phyloP scores from a whole-genome alignment of 2,797 vertebrate species.

The Delichon dasypus region DNA sequence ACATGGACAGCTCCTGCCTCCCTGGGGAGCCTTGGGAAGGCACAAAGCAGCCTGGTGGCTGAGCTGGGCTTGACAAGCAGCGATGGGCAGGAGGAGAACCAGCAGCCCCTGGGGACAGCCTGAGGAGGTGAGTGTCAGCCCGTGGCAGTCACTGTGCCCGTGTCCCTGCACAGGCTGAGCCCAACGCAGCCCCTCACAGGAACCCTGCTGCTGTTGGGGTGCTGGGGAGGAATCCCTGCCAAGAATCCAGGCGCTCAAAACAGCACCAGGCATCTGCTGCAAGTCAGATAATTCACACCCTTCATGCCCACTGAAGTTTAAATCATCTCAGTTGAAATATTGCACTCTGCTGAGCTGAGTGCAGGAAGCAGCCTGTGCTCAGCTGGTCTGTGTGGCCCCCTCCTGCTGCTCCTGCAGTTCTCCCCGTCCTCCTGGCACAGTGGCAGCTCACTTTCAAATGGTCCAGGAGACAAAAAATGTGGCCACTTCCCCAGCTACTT shows the following conservation, averaged over 20 bases:
- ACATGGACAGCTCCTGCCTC: not conserved
- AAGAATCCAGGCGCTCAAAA: constrained; percentile 23
- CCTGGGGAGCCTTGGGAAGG: not conserved
- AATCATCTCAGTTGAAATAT: not conserved
- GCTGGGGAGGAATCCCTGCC: not conserved
- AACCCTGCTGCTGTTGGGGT: not conserved
- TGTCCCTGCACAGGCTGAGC: not conserved
- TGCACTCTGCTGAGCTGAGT: constrained; percentile 4
- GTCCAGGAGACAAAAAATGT: not conserved
- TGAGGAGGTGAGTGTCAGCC: not conserved
- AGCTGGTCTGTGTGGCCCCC: not conserved
- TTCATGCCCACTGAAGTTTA: not conserved
- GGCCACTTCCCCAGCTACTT: not conserved
- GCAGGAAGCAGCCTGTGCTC: not conserved
- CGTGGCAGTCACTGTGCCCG: rapidly evolving
- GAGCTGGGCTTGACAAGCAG: not conserved
- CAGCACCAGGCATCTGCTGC: constrained; percentile 32
- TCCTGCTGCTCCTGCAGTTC: not conserved
- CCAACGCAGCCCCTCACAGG: not conserved
- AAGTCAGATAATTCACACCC: constrained; percentile 9
- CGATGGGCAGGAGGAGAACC: not conserved
- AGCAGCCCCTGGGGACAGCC: not conserved
- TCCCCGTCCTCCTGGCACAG: not conserved
- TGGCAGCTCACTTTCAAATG: not conserved
- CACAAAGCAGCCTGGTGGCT: not conserved